phyloP scores from a whole-genome alignment of 2,888 invertebrate genomes.

The Horisme vitalbata region DNA sequence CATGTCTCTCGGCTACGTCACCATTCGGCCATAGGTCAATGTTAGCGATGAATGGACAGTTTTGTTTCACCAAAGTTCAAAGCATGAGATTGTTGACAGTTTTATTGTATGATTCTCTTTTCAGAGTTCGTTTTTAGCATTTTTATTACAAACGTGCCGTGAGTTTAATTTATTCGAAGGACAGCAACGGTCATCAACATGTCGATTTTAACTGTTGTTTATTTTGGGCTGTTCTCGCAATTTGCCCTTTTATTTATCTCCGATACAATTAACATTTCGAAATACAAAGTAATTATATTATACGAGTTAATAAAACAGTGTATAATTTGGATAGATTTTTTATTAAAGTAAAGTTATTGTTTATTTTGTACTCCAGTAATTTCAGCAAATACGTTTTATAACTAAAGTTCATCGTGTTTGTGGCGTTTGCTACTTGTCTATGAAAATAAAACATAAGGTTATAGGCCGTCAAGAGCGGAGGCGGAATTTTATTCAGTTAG shows the following conservation, averaged over 20 bases:
- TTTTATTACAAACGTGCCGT: slow-evolving; percentile 9
- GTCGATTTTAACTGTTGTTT: slow-evolving; percentile 23
- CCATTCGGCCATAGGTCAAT: slow-evolving; percentile 30
- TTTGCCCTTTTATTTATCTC: slow-evolving; percentile 19
- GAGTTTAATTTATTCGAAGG: slow-evolving; percentile 18
- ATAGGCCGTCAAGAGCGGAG: slow-evolving; percentile 5
- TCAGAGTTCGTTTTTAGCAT: slow-evolving; percentile 5
- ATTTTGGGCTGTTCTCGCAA: slow-evolving; percentile 1
- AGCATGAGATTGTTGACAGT: slow-evolving; percentile 16
- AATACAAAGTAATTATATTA: neutral
- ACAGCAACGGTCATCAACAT: slow-evolving; percentile 3
- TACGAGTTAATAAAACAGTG: no score
- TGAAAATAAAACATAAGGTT: slow-evolving; percentile 18
- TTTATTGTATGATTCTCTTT: slow-evolving; percentile 13
- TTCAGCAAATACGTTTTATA: slow-evolving; percentile 10
- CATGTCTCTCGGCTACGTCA: slow-evolving; percentile 20
- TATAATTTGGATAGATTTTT: no score
- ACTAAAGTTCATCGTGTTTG: slow-evolving; percentile 20
- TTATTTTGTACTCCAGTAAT: no score
- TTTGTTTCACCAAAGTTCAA: slow-evolving; percentile 28
- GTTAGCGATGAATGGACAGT: slow-evolving; percentile 30
- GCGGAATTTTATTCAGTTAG: neutral
- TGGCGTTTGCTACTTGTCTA: slow-evolving; percentile 16
- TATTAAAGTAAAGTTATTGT: no score
- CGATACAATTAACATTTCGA: slow-evolving; percentile 16